Evolutionary conservation across 1,140 invertebrate species (phyloP), one percentile per base, ranked within the genome.

Genomic region (Anastatus disparis): DNA sequence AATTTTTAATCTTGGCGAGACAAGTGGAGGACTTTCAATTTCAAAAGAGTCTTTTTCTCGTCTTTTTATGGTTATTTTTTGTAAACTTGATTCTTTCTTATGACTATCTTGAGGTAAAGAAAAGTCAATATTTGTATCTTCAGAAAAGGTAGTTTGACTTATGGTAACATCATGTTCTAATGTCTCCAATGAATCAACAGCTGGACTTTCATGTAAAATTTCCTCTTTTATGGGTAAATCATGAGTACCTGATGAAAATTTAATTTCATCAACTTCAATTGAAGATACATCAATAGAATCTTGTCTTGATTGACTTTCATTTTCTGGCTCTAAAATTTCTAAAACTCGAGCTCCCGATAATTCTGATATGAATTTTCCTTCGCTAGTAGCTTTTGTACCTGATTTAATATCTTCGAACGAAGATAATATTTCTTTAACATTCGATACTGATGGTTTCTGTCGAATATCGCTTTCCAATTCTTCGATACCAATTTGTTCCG

Each of bases 211-310:
- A 26, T 80, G 82, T 46, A 86, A 67, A 24, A 76, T 66, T 56
- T 74, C 50, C 72, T 35, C 75, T 72, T 72, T 77, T 75, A 3
- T 46, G 0, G 26, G 13, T 22, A 29, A 26, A 35, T 56, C 26
- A 3, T 55, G 20, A 17, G 2, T 17, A 17, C 26, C 20, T 10
- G 12, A 76, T 66, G 67, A 52, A 50, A 75, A 35, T 71, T 73
- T 73, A 3, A 75, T 35, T 13, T 84, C 82, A 38, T 84, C 83
- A 58, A 79, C 78, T 31, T 84, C 81, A 13, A 84, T 62, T 0
- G 81, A 84, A n/a, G 82, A 78, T 13, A 82, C 77, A 27, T 85
- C 80, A 1, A 82, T 78, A 0, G 83, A 85, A 29, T 84, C 82
- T 50, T 82, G 77, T 10, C 78, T 78, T 0, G 77, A 79, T 2